Evolutionary conservation across 2,888 invertebrate species (phyloP).

Genomic region (Boloria euphrosyne): DNA sequence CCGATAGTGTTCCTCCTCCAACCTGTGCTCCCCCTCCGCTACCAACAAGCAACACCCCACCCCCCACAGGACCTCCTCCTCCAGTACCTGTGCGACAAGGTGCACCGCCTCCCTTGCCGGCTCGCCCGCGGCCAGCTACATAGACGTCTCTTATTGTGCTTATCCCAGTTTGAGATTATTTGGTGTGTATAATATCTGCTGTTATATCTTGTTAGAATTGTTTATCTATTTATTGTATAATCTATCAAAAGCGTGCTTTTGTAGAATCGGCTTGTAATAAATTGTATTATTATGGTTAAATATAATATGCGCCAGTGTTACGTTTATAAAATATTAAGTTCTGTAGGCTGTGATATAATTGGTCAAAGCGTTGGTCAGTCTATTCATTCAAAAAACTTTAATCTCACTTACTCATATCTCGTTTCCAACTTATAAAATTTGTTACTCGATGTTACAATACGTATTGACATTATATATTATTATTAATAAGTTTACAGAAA

Average conservation of each 20-base stretch:
- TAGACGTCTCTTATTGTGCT: conserved; percentile 32
- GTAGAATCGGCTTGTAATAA: conserved; percentile 10
- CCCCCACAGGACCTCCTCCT: conserved; percentile 65
- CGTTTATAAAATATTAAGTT: conserved; percentile 10
- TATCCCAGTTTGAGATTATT: conserved; percentile 21
- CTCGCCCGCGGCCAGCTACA: conserved; percentile 75
- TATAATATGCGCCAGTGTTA: conserved; percentile 6
- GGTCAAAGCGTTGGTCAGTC: conserved; percentile 17
- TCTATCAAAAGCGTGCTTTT: conserved; percentile 6
- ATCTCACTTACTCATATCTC: background rate
- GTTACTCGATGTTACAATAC: background rate
- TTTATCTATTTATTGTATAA: conserved; percentile 18
- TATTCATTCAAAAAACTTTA: conserved; percentile 14
- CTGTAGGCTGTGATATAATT: conserved; percentile 22
- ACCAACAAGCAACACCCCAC: conserved; percentile 57
- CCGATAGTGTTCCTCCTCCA: conserved; percentile 84
- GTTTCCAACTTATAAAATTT: background rate
- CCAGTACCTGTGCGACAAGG: conserved; percentile 82
- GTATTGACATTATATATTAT: no score
- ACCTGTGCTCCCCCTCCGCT: conserved; percentile 84
- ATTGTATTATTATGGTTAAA: conserved; percentile 15
- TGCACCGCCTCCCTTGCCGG: conserved; percentile 86
- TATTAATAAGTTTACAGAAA: conserved; percentile 1
- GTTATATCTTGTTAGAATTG: conserved; percentile 13
- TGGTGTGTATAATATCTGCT: conserved; percentile 7